Percentiles rank a stretch among this genome's conserved stretches.
phyloP scores from a whole-genome alignment of 35 echinoderm and acorn worm genomes.

The Apostichopus californicus region DNA sequence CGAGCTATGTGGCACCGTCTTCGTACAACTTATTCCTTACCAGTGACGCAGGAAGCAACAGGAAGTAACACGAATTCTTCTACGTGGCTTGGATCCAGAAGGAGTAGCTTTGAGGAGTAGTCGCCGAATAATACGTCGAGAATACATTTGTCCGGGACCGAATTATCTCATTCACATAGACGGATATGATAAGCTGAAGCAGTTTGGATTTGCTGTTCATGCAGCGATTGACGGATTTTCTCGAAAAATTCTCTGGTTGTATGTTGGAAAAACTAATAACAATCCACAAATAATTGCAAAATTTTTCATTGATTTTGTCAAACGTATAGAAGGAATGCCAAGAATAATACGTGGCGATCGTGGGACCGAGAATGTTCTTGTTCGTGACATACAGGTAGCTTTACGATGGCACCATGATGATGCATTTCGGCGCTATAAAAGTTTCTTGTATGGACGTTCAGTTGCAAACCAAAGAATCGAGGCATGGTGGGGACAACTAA shows the following conservation, averaged over 20 bases:
- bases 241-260: conserved; percentile 70
- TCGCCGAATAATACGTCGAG: conserved; percentile 39
- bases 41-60: conserved; percentile 48
- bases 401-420: conserved; percentile 57
- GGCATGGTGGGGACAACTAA: conserved; percentile 58
- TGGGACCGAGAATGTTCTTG: conserved; percentile 61
- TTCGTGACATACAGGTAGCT: conserved; percentile 50
- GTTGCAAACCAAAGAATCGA: conserved; percentile 67
- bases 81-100: conserved; percentile 11
- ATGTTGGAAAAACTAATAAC: conserved; percentile 48
- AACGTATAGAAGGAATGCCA: background rate
- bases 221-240: conserved; percentile 77
- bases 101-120: conserved; percentile 1
- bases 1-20: conserved; percentile 68
- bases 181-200: conserved; percentile 78
- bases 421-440: conserved; percentile 39
- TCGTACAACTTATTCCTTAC: conserved; percentile 32
- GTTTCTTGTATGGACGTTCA: conserved; percentile 68
- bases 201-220: conserved; percentile 70
- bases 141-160: conserved; percentile 45
- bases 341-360: too few species aligned
- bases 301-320: conserved; percentile 56
- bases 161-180: conserved; percentile 71
- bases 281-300: conserved; percentile 44
- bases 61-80: background rate